These are phyloP conservation scores for Smittia sp. DNA, from an alignment of 2,888 invertebrate species.

Conservation along the genomic window DNA sequence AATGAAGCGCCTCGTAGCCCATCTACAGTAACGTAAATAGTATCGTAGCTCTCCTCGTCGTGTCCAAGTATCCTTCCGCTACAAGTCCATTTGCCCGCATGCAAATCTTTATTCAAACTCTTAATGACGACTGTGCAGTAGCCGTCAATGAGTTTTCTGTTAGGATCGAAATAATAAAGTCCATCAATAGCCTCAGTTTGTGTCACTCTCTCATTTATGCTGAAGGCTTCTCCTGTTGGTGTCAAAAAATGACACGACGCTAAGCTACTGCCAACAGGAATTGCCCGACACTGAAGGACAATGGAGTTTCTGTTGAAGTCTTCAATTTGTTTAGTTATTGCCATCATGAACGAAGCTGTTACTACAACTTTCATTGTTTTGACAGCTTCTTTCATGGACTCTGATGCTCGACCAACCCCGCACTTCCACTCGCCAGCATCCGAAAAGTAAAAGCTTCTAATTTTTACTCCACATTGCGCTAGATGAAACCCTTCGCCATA, in stretches of 20 bases:
- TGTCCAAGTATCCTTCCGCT: neutral
- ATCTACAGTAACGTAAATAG: neutral
- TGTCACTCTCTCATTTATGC: neutral
- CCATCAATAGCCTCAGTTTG: neutral
- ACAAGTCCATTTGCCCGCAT: neutral
- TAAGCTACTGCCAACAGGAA: neutral
- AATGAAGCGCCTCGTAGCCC: no score
- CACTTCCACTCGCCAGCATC: neutral
- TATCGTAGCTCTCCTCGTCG: neutral
- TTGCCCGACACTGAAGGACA: neutral
- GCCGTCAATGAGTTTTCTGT: neutral
- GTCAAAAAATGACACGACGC: neutral
- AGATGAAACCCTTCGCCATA: neutral
- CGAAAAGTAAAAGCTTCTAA: neutral
- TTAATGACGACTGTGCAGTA: neutral
- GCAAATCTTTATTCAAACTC: neutral
- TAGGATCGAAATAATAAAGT: neutral
- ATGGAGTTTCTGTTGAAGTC: neutral
- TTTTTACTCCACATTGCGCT: neutral
- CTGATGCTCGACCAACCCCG: neutral
- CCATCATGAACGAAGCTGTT: neutral
- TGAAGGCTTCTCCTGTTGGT: neutral
- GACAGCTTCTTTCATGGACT: neutral
- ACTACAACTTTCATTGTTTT: neutral
- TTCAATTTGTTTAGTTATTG: neutral